A percentile compares a stretch with the other conserved stretches of the same genome.
Evolutionary conservation across 1,140 invertebrate species (phyloP).

Genomic region (Pygmarrhopalites habei): DNA sequence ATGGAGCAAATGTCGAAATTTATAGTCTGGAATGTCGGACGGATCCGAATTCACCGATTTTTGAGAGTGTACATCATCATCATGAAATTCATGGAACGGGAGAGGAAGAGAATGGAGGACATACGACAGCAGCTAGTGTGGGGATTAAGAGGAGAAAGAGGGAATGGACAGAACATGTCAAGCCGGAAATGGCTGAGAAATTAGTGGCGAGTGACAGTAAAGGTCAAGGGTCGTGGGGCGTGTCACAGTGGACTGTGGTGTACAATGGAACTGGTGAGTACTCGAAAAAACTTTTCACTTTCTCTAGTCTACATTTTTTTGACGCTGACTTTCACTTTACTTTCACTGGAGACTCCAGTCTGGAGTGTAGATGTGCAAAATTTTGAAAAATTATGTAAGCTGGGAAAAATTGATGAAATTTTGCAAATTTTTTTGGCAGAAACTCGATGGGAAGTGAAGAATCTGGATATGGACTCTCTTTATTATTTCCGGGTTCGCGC

Average conservation of each 20-base stretch:
- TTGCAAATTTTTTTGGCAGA: slow-evolving; percentile 47
- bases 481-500: slow-evolving; percentile 71
- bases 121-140: background rate
- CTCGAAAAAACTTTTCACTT: too few relatives aligned
- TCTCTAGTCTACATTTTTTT: background rate
- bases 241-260: slow-evolving; percentile 55
- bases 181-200: slow-evolving; percentile 30
- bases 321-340: too few relatives aligned
- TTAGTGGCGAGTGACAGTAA: slow-evolving; percentile 24
- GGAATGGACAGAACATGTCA: slow-evolving; percentile 23
- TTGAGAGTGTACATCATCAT: background rate
- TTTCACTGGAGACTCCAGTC: too few relatives aligned
- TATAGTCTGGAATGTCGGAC: slow-evolving; percentile 53
- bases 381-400: background rate
- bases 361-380: too few relatives aligned
- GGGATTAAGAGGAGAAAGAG: slow-evolving; percentile 1
- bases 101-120: background rate
- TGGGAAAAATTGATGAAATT: background rate
- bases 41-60: background rate
- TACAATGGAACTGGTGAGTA: slow-evolving; percentile 69
- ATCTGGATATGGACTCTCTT: slow-evolving; percentile 51
- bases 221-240: slow-evolving; percentile 20
- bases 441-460: slow-evolving; percentile 67
- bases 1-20: slow-evolving; percentile 55
- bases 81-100: background rate